Conservation (phyloP, 2,797 vertebrate genomes). For the Takifugu ocellatus region DNA sequence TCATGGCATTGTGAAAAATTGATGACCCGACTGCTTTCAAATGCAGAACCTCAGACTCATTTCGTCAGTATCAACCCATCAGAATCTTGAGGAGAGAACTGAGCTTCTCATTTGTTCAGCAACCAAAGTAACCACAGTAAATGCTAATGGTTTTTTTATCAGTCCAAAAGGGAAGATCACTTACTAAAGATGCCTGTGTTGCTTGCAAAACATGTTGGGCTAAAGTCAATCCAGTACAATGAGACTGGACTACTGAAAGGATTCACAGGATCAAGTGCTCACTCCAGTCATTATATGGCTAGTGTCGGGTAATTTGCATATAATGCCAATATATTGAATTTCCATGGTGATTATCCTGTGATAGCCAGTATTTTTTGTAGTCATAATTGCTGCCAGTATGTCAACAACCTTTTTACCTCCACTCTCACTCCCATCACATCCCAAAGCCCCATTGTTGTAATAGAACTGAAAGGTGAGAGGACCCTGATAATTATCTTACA, state of each 20-base stretch:
- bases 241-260: neutral
- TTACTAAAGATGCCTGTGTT: too few relatives aligned
- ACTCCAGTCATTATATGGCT: neutral
- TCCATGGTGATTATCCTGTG: neutral
- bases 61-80: constrained; percentile 46
- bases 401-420: constrained; percentile 11
- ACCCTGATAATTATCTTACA: constrained; percentile 56
- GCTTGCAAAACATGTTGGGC: too few relatives aligned
- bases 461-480: constrained; percentile 65
- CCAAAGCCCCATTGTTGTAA: constrained; percentile 33
- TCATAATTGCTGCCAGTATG: neutral
- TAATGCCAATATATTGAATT: constrained; percentile 6
- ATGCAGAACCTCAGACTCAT: constrained; percentile 58
- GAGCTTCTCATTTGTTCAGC: constrained; percentile 28
- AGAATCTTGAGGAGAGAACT: constrained; percentile 18
- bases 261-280: neutral
- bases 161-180: too few relatives aligned
- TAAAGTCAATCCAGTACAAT: too few relatives aligned
- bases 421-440: constrained; percentile 2
- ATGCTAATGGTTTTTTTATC: constrained; percentile 19
- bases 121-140: constrained; percentile 4
- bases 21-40: constrained; percentile 62
- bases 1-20: constrained; percentile 66
- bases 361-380: constrained; percentile 1
- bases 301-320: constrained; percentile 17